Evolutionary conservation across 64 coral and sea anemone genomes (phyloP).

Genomic region (Hydrozoanthus tunicans): DNA sequence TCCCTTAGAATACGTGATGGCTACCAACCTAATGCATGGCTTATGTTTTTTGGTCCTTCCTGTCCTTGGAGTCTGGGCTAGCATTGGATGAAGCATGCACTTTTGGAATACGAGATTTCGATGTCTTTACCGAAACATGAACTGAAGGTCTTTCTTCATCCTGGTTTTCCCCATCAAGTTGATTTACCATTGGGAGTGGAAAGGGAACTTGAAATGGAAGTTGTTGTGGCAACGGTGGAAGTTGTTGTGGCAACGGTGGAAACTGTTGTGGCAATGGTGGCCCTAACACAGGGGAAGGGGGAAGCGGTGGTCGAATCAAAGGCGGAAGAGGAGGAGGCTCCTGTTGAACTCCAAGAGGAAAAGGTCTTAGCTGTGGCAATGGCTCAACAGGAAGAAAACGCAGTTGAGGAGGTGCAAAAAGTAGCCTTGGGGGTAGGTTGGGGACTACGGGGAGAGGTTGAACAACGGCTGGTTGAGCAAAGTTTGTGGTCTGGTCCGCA

Average conservation of each 20-base stretch:
- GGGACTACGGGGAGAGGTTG: slow-evolving; percentile 7
- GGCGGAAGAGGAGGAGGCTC: not conserved
- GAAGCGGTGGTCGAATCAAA: slow-evolving; percentile 23
- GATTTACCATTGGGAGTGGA: slow-evolving; percentile 18
- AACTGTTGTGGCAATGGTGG: slow-evolving; percentile 28
- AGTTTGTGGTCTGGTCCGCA: not conserved
- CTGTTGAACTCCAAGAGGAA: slow-evolving; percentile 12
- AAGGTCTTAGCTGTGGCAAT: slow-evolving; percentile 27
- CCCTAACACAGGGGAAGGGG: not conserved
- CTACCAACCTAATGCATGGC: slow-evolving; percentile 37
- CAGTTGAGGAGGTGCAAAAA: slow-evolving; percentile 12
- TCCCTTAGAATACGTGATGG: not conserved
- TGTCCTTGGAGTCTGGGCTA: not conserved
- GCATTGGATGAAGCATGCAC: not conserved
- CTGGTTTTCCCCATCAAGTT: slow-evolving; percentile 3
- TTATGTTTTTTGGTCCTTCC: slow-evolving; percentile 5
- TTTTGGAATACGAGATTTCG: slow-evolving; percentile 88
- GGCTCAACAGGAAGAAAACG: slow-evolving; percentile 18
- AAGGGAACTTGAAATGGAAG: not conserved
- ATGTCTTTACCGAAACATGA: slow-evolving; percentile 90
- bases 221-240: slow-evolving; percentile 27
- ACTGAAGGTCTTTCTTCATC: slow-evolving; percentile 86
- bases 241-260: slow-evolving; percentile 24
- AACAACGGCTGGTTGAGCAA: not conserved
- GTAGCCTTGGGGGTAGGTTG: not conserved